phyloP scores from a whole-genome alignment of 2,888 invertebrate genomes.

The Tetragnatha montana region DNA sequence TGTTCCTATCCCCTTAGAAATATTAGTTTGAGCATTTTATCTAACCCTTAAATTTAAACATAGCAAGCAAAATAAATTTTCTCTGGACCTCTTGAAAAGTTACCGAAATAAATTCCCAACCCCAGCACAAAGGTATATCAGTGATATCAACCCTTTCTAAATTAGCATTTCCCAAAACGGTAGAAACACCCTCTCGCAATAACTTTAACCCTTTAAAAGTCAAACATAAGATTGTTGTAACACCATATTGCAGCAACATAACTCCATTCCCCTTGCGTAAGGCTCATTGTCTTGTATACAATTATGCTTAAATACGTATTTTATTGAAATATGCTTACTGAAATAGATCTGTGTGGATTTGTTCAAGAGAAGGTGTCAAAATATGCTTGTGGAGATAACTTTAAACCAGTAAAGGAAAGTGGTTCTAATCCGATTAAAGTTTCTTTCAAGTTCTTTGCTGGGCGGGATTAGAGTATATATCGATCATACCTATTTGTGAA shows the following conservation, averaged over 20 bases:
- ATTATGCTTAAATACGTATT: not conserved
- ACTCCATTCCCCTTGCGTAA: not conserved
- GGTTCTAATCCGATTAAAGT: slow-evolving; percentile 23
- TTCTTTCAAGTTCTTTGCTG: slow-evolving; percentile 1
- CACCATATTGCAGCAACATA: not conserved
- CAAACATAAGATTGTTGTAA: not conserved
- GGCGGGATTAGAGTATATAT: slow-evolving; percentile 8
- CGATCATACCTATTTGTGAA: slow-evolving; percentile 9
- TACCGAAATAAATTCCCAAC: not conserved
- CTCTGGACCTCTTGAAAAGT: not conserved
- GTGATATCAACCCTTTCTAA: no score
- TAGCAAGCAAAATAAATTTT: no score
- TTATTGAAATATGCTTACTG: not conserved
- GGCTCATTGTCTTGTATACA: not conserved
- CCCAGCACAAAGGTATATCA: not conserved
- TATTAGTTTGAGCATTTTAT: no score
- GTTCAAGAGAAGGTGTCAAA: slow-evolving; percentile 11
- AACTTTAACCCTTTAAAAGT: not conserved
- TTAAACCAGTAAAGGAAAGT: not conserved
- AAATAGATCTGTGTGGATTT: not conserved
- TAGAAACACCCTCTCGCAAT: not conserved
- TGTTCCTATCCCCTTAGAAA: no score
- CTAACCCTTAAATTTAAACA: no score
- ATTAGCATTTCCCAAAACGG: no score
- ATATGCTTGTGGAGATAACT: not conserved